phyloP scores from a whole-genome alignment of 2,888 invertebrate species.

The Endotricha flammealis region DNA sequence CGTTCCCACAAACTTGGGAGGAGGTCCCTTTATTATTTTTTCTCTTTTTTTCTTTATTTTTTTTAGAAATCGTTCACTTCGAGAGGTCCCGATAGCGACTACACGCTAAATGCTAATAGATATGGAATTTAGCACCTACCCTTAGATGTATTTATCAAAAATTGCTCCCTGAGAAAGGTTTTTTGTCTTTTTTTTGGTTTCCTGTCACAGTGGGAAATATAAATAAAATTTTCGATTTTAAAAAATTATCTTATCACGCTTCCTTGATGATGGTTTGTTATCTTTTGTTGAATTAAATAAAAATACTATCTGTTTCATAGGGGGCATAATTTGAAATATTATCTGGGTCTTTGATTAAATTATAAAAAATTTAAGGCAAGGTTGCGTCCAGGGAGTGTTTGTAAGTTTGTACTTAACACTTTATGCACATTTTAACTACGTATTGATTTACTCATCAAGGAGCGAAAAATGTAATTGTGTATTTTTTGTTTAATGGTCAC shows the following conservation, averaged over 20 bases:
- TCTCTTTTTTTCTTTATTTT: background rate
- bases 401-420: no score
- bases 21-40: conserved; percentile 1
- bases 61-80: background rate
- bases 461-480: no score
- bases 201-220: conserved; percentile 36
- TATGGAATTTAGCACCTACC: conserved; percentile 71
- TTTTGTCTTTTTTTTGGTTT: conserved; percentile 24
- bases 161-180: conserved; percentile 46
- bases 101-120: conserved; percentile 58
- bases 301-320: no score
- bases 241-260: background rate
- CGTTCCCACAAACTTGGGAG: no score
- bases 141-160: conserved; percentile 49
- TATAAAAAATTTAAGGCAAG: no score
- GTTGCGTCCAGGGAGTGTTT: no score
- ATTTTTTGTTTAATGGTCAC: no score
- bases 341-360: no score
- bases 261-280: no score
- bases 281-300: conserved; percentile 7
- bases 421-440: no score
- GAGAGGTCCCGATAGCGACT: conserved; percentile 31
- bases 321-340: no score
- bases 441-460: no score
- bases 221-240: conserved; percentile 28